Base-by-base conservation (phyloP, 2,888 invertebrate genomes). In the Amiota communis region DNA sequence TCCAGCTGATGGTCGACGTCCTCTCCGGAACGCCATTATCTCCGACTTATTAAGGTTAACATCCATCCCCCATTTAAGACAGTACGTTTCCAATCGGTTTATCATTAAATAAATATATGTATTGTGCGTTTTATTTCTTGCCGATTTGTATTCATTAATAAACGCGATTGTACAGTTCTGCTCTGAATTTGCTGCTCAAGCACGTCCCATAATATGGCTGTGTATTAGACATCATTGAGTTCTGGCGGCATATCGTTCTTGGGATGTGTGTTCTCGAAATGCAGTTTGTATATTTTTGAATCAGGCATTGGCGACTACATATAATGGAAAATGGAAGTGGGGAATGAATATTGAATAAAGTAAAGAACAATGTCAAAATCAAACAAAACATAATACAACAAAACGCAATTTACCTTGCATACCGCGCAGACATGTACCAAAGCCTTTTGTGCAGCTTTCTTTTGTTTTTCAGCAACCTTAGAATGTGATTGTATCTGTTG, bases 271-370 rank as follows among this genome's bases (percentile, higher is more conserved):
- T 97, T 98, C 91, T 99, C 98, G 91, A 98, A 99, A 90, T 99
- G 99, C 90, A 99, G 99, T 91, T 97, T 98, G 91, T 99, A 99
- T 17, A 99, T 99, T 92, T 99, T 99, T 71, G 98, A 98, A 90
- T 99, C 99, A 3, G 99, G 99, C 99, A 99, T 99, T 92, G 98
- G 98, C 12, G 98, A 95, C 98, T n/a, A n/a, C n/a, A n/a, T 98
- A 91, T 85, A 71, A n/a, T 8, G 8, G 8, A 0, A 68, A 17
- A 17, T 1, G 10, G n/a, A n/a, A n/a, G n/a, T n/a, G n/a, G n/a
- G n/a, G n/a, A n/a, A 56, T 69, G 11, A 11, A n/a, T n/a, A 12
- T 47, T 70, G 15, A 59, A 46, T 6, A 47, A 48, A 59, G 47
- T 47, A 1, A 11, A 46, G 20, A 48, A 57, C 51, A 10, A 53